These are phyloP conservation scores for Enteromius fasciolatus DNA, from an alignment of 2,797 vertebrate species.

Conservation along the genomic window DNA sequence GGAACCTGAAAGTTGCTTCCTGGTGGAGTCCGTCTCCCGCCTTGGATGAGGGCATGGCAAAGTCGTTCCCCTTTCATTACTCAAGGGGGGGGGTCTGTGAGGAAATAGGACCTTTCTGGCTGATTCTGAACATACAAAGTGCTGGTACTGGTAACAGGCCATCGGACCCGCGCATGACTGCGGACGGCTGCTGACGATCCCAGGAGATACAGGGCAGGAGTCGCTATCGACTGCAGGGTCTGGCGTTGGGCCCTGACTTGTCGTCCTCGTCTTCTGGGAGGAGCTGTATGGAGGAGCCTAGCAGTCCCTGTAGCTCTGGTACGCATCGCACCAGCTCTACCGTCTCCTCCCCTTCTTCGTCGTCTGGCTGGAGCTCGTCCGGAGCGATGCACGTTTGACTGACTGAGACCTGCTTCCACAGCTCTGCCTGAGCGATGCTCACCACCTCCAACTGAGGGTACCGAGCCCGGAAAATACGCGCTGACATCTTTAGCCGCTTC, in stretches of 20 bases:
- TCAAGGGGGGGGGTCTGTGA: constrained; percentile 49
- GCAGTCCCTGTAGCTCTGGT: constrained; percentile 88
- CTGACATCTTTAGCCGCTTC: constrained; percentile 92
- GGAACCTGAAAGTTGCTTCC: constrained; percentile 78
- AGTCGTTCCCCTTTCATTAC: constrained; percentile 31
- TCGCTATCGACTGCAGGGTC: constrained; percentile 73
- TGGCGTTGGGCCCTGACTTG: constrained; percentile 60
- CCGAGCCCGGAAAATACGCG: constrained; percentile 91
- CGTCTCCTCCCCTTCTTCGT: constrained; percentile 63
- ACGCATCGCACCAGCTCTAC: constrained; percentile 93
- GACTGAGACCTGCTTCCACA: constrained; percentile 86
- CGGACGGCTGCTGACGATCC: constrained; percentile 26
- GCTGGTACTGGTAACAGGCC: constrained; percentile 63
- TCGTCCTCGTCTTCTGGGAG: constrained; percentile 73
- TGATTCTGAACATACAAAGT: constrained; percentile 58
- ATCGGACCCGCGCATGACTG: constrained; percentile 24
- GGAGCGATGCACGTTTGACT: constrained; percentile 88
- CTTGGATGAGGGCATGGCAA: constrained; percentile 61
- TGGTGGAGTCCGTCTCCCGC: constrained; percentile 66
- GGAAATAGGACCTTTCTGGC: constrained; percentile 43
- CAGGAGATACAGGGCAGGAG: constrained; percentile 31
- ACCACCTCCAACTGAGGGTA: constrained; percentile 93
- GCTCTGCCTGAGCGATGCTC: constrained; percentile 83
- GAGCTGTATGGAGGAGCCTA: constrained; percentile 91
- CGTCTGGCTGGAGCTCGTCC: constrained; percentile 66